Conservation (phyloP, 2,888 invertebrate genomes). For the Drosophila borborema region DNA sequence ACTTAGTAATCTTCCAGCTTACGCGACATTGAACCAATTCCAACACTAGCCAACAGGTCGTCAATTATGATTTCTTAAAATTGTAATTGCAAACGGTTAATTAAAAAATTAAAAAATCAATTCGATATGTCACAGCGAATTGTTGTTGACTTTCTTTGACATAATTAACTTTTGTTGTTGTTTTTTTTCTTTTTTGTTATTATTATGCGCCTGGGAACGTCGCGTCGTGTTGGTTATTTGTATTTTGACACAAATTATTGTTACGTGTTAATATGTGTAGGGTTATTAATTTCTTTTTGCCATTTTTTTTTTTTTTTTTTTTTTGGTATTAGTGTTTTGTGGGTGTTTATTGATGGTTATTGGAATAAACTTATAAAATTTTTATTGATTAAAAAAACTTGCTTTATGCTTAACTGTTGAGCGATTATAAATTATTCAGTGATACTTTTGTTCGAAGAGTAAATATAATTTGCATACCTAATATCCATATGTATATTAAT, state of each 20-base stretch:
- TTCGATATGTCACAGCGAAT: conserved; percentile 31
- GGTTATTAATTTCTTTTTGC: conserved; percentile 27
- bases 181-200: neutral
- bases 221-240: neutral
- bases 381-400: neutral
- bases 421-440: neutral
- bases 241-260: conserved; percentile 47
- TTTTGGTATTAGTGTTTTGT: neutral
- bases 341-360: conserved; percentile 9
- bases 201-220: conserved; percentile 49
- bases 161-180: conserved; percentile 3
- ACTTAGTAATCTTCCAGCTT: neutral
- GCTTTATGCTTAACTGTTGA: neutral
- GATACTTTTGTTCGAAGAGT: neutral
- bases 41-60: neutral
- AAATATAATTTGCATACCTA: neutral
- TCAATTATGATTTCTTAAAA: neutral
- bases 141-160: conserved; percentile 50
- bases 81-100: conserved; percentile 15
- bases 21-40: neutral
- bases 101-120: conserved; percentile 35
- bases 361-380: conserved; percentile 15
- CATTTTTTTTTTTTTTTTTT: conserved; percentile 7
- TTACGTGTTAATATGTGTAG: conserved; percentile 58
- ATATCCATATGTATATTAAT: neutral